A percentile compares a stretch with the other conserved stretches of the same genome.
Conservation (phyloP, 2,888 invertebrate genomes). For the Anorthoa munda region DNA sequence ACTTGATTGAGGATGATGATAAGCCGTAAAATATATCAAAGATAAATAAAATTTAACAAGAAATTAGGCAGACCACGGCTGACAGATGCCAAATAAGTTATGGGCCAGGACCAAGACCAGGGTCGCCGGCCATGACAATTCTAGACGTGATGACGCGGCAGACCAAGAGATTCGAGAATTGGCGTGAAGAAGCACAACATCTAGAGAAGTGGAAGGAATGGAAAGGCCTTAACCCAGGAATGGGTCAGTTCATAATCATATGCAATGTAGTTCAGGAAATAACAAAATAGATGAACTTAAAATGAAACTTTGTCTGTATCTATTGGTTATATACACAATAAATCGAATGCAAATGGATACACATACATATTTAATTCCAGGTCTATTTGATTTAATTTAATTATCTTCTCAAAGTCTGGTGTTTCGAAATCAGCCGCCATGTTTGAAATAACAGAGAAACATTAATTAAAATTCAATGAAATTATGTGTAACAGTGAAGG, state of each 20-base stretch:
- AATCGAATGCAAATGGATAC: neutral
- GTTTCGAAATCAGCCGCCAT: constrained; percentile 16
- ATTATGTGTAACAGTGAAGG: constrained; percentile 15
- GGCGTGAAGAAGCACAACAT: neutral
- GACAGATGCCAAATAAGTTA: no score
- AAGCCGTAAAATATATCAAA: neutral
- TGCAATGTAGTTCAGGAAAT: no score
- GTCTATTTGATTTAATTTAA: constrained; percentile 29
- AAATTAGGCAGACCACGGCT: neutral
- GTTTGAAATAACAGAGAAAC: constrained; percentile 5
- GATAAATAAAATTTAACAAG: neutral
- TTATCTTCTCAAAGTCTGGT: neutral
- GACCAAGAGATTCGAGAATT: neutral
- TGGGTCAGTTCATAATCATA: no score
- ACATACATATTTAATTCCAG: neutral
- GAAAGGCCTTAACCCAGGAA: no score
- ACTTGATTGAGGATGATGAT: neutral
- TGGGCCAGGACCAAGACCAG: no score
- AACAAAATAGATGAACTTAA: no score
- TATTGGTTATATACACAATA: no score
- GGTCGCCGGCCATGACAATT: no score
- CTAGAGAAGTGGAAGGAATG: neutral
- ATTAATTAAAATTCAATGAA: constrained; percentile 32
- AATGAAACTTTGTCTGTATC: no score
- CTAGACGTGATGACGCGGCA: neutral